Base-by-base conservation (phyloP, 2,113 vertebrate species). In the Eupsittula cactorum region DNA sequence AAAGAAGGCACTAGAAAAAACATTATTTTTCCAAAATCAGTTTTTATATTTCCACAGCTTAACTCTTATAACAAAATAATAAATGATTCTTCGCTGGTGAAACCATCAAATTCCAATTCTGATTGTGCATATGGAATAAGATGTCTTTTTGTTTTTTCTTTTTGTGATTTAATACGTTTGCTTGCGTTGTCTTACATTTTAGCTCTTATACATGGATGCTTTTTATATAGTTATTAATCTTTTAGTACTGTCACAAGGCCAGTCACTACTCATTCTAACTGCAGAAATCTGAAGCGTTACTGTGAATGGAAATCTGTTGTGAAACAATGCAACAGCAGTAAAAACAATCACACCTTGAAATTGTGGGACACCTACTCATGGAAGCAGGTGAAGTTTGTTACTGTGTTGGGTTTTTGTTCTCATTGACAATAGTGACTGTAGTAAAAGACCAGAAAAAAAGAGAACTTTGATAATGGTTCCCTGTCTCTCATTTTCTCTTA, bases 331-430 rank as follows among this genome's bases (percentile, higher is more conserved):
- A 93, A 62, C 80, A 68, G 84, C 90, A 92, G 73, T 50, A 59
- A 87, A 90, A 97, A 92, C n/a, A 95, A 82, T 82, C 92, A 89
- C 80, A 86, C 74, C 92, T 83, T 84, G 74, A 47, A 88, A 86
- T 14, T 57, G 62, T 64, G 42, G 52, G 88, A 35, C 59, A 31
- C n/a, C 57, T 37, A 37, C 82, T 65, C 67, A 62, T 31, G 16
- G 71, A 65, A 93, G 28, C 64, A 59, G 75, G 44, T 93, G 18
- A 81, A 59, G 28, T 83, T 85, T 85, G 69, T 79, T 88, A 8
- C 11, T 35, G 24, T 86, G 50, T 80, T 71, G 57, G 4, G 9
- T 70, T 96, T 84, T 69, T 88, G n/a, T 75, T 12, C 42, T 42
- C 31, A 24, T 42, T 82, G 75, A 24, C 57, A 85, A 35, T 62